Percentiles rank a stretch among this genome's conserved stretches.
Evolutionary conservation across 1,140 invertebrate genomes (phyloP).

Genomic region (Pogonus chalceus): DNA sequence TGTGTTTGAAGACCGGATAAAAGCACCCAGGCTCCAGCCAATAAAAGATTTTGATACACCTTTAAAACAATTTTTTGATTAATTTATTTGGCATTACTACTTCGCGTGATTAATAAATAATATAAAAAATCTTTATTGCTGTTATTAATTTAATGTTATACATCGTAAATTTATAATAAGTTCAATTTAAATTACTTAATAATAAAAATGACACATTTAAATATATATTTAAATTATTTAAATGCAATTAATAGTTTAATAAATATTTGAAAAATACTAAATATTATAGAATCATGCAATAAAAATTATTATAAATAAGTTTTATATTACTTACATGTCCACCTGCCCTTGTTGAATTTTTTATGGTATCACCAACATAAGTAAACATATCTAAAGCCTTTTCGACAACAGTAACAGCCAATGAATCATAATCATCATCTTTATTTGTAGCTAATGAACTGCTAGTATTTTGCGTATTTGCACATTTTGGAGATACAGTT

Average conservation of each 20-base stretch:
- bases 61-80: too few species aligned
- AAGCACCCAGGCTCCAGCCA: constrained; percentile 79
- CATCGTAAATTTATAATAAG: too few species aligned
- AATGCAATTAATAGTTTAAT: too few species aligned
- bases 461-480: constrained; percentile 26
- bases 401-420: constrained; percentile 59
- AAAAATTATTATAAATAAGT: constrained; percentile 14
- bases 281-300: too few species aligned
- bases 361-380: constrained; percentile 67
- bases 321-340: constrained; percentile 58
- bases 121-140: too few species aligned
- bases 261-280: too few species aligned
- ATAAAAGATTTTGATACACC: constrained; percentile 79
- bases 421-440: constrained; percentile 58
- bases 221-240: too few species aligned
- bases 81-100: too few species aligned
- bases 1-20: constrained; percentile 74
- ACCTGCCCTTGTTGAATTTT: constrained; percentile 73
- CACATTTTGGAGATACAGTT: constrained; percentile 49
- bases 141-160: background rate
- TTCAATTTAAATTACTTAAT: too few species aligned
- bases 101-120: too few species aligned
- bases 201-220: too few species aligned
- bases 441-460: constrained; percentile 39
- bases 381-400: constrained; percentile 73